A percentile compares a stretch with the other conserved stretches of the same genome.
Conservation (phyloP, 2,888 invertebrate species). For the Dicyrtoma fusca region DNA sequence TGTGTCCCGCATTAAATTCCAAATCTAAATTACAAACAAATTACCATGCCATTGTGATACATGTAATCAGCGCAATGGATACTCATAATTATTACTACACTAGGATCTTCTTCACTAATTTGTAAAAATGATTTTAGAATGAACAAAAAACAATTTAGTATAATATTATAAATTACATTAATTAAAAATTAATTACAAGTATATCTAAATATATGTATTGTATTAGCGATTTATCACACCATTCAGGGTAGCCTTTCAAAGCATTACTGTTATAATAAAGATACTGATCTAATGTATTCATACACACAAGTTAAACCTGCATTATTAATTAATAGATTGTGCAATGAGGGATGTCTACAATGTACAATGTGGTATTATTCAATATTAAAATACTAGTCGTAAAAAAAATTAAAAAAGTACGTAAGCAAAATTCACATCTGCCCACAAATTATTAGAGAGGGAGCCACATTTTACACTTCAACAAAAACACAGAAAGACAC, state of each 20-base stretch:
- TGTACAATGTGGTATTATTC: neutral
- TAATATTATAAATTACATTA: neutral
- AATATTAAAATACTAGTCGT: constrained; percentile 1
- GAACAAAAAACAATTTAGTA: neutral
- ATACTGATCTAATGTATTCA: neutral
- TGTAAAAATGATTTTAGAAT: neutral
- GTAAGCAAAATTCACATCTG: neutral
- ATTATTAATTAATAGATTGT: neutral
- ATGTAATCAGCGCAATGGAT: no score
- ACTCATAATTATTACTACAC: no score
- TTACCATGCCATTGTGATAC: no score
- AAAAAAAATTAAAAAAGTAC: neutral
- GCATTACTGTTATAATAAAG: constrained; percentile 12
- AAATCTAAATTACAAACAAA: no score
- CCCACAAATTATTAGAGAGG: neutral
- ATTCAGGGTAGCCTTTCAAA: constrained; percentile 33
- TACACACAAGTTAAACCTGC: neutral
- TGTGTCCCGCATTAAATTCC: no score
- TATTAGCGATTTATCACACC: constrained; percentile 11
- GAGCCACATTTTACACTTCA: no score
- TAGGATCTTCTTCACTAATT: no score
- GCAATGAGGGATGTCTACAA: neutral
- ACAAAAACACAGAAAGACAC: neutral
- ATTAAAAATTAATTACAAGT: neutral
- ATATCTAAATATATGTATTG: neutral